A percentile compares a stretch with the other conserved stretches of the same genome.
Conservation (phyloP, 1,140 invertebrate species). For the Vanessa tameamea region DNA sequence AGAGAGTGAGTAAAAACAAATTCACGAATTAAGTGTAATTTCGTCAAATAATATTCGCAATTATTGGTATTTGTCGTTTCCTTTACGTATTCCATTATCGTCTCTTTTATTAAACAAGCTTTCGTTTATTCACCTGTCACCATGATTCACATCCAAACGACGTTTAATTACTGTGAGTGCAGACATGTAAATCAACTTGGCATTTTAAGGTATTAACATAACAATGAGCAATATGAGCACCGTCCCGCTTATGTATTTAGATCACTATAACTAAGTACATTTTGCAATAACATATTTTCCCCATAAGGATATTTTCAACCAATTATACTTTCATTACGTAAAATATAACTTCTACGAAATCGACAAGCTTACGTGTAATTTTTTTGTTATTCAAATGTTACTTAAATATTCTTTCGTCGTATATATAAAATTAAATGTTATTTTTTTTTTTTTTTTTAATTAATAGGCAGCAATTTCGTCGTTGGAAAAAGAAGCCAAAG, state of each 20-base stretch:
- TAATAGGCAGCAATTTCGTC: constrained; percentile 67
- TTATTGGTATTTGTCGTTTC: too few relatives aligned
- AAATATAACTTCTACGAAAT: too few relatives aligned
- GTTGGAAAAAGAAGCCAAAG: constrained; percentile 78
- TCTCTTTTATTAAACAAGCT: constrained; percentile 7
- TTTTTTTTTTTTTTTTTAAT: constrained; percentile 30
- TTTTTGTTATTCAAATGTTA: too few relatives aligned
- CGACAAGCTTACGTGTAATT: too few relatives aligned
- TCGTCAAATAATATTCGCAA: too few relatives aligned
- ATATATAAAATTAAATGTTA: too few relatives aligned
- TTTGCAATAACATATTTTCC: not conserved
- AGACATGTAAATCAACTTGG: constrained; percentile 27
- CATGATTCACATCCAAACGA: constrained; percentile 41
- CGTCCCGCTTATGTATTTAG: not conserved
- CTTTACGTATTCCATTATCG: not conserved
- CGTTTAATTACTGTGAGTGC: constrained; percentile 54
- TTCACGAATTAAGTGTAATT: too few relatives aligned
- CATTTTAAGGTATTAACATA: constrained; percentile 40
- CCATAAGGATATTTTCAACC: not conserved
- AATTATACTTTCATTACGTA: not conserved
- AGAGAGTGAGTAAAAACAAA: too few relatives aligned
- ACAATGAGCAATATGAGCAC: constrained; percentile 6
- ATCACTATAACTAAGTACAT: not conserved
- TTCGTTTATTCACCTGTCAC: constrained; percentile 38
- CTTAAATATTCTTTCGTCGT: too few relatives aligned